These are phyloP conservation scores for Mesaphorura yosii DNA, from an alignment of 1,140 invertebrate species.

Conservation along the genomic window DNA sequence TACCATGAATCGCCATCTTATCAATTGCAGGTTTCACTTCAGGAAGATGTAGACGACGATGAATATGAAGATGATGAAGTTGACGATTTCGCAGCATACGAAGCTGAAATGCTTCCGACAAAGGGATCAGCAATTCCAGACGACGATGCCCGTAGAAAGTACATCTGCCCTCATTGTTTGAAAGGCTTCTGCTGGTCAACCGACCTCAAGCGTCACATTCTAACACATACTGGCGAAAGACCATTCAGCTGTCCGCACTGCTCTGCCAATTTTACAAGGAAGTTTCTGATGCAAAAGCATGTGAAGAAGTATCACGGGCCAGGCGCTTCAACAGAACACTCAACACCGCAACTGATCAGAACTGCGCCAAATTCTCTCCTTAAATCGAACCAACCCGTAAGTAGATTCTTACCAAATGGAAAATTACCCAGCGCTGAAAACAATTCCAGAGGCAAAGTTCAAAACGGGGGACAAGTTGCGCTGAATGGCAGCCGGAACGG, in stretches of 20 bases:
- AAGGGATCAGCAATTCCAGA: no score
- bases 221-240: conserved; percentile 33
- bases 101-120: no score
- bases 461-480: background rate
- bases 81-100: no score
- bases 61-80: no score
- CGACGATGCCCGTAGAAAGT: conserved; percentile 12
- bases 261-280: conserved; percentile 33
- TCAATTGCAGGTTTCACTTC: conserved; percentile 16
- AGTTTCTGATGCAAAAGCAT: conserved; percentile 38
- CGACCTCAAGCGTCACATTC: conserved; percentile 32
- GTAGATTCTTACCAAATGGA: no score
- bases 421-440: background rate
- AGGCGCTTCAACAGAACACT: background rate
- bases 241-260: conserved; percentile 32
- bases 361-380: background rate
- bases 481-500: background rate
- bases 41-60: conserved; percentile 11
- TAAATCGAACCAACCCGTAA: background rate
- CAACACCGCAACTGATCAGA: background rate
- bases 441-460: background rate
- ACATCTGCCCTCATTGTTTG: conserved; percentile 7
- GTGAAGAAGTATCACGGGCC: conserved; percentile 25
- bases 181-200: conserved; percentile 10
- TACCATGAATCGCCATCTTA: background rate